Evolutionary conservation across 2,797 vertebrate species (phyloP).

Genomic region (Dicrostonyx torquatus): DNA sequence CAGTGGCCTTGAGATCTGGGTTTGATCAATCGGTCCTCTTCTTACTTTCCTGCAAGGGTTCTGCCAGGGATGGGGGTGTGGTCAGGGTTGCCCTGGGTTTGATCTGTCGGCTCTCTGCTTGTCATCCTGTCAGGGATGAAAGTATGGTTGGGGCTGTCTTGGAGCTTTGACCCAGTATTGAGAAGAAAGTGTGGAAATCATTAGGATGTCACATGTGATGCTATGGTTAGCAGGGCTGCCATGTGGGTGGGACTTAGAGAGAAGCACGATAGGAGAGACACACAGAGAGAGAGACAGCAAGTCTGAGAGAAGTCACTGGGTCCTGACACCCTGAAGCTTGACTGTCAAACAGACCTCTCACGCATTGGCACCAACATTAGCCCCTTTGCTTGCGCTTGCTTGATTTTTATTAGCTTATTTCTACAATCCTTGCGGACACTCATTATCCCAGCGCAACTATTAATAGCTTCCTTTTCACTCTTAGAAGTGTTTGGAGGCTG

Average conservation of each 20-base stretch:
- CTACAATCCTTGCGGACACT: neutral
- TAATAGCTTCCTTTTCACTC: neutral
- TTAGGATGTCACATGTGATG: neutral
- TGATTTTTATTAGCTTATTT: neutral
- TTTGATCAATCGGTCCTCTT: neutral
- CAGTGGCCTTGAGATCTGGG: neutral
- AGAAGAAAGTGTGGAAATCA: neutral
- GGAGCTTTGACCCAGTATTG: neutral
- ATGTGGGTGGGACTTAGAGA: neutral
- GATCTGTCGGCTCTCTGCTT: neutral
- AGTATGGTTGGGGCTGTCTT: neutral
- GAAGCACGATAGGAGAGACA: neutral
- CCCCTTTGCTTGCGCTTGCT: neutral
- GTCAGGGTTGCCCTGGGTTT: neutral
- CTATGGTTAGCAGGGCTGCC: neutral
- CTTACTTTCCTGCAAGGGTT: neutral
- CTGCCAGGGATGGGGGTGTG: neutral
- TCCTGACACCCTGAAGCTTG: neutral
- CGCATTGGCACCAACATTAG: neutral
- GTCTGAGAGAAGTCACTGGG: neutral
- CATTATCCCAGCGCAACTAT: neutral
- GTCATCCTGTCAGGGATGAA: neutral
- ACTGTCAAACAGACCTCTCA: neutral
- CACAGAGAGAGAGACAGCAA: neutral
- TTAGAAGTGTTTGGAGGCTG: neutral